Evolutionary conservation across 1,140 invertebrate genomes (phyloP).

Genomic region (Euschistus heros): DNA sequence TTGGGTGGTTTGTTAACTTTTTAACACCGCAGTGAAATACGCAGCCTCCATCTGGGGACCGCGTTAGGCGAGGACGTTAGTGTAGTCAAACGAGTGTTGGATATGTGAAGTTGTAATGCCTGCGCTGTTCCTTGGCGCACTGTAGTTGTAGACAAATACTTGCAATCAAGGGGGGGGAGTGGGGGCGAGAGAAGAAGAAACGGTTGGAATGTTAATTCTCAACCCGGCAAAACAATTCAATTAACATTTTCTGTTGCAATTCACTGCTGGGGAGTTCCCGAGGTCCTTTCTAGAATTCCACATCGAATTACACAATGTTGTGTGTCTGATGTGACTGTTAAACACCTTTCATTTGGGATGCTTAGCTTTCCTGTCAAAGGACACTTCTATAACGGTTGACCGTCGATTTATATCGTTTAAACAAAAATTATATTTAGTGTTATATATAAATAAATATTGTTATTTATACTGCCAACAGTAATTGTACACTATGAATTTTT

Average conservation of each 20-base stretch:
- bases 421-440: no score
- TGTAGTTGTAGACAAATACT: slow-evolving; percentile 21
- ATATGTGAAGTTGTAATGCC: slow-evolving; percentile 19
- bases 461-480: no score
- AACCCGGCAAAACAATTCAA: slow-evolving; percentile 22
- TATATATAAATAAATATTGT: no score
- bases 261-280: slow-evolving; percentile 12
- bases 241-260: slow-evolving; percentile 25
- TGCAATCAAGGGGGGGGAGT: slow-evolving; percentile 16
- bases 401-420: no score
- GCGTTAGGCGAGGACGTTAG: not conserved
- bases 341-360: slow-evolving; percentile 1
- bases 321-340: slow-evolving; percentile 18
- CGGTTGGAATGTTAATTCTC: slow-evolving; percentile 21
- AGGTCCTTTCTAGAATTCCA: slow-evolving; percentile 18
- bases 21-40: no score
- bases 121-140: not conserved
- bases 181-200: slow-evolving; percentile 8
- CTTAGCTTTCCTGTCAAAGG: no score
- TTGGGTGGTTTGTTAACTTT: no score
- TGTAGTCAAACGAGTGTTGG: slow-evolving; percentile 16
- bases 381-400: no score
- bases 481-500: no score
- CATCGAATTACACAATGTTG: slow-evolving; percentile 20
- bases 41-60: not conserved